A percentile compares a stretch with the other conserved stretches of the same genome.
phyloP scores from a whole-genome alignment of 2,113 vertebrate genomes.

The Brachyistius frenatus region DNA sequence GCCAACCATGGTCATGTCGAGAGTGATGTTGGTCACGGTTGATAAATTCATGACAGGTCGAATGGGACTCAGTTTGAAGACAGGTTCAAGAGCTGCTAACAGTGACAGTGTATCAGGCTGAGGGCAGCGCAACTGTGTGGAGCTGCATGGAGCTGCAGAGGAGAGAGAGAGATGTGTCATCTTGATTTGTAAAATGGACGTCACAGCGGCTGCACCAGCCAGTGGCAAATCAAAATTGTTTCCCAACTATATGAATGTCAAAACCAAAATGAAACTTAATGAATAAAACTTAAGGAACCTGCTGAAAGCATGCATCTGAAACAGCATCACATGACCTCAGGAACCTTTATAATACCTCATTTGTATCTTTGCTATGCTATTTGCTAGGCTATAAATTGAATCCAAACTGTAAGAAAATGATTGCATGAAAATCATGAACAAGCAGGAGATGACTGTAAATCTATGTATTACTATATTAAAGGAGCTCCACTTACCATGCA shows the following conservation, averaged over 20 bases:
- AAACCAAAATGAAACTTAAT: too few relatives aligned
- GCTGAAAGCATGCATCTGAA: too few relatives aligned
- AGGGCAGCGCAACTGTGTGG: slow-evolving; percentile 49
- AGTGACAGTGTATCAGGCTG: slow-evolving; percentile 39
- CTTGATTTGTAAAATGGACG: background rate
- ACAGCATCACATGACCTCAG: too few relatives aligned
- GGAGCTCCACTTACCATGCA: slow-evolving; percentile 59
- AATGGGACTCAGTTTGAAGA: slow-evolving; percentile 58
- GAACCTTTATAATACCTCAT: background rate
- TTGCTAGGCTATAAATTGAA: too few relatives aligned
- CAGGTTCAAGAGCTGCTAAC: slow-evolving; percentile 56
- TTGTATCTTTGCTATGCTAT: too few relatives aligned
- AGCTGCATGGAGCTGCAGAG: slow-evolving; percentile 21
- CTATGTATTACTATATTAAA: background rate
- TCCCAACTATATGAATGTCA: too few relatives aligned
- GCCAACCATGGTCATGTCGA: slow-evolving; percentile 56
- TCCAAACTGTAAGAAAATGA: background rate
- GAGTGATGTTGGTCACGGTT: slow-evolving; percentile 15
- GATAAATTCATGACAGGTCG: slow-evolving; percentile 61
- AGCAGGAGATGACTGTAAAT: background rate
- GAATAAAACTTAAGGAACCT: too few relatives aligned
- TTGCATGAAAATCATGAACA: background rate
- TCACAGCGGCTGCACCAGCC: too few relatives aligned
- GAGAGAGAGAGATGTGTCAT: background rate
- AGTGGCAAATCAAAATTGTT: too few relatives aligned